These are phyloP conservation scores for Leucophenga montana DNA, from an alignment of 2,888 invertebrate genomes.

Conservation along the genomic window DNA sequence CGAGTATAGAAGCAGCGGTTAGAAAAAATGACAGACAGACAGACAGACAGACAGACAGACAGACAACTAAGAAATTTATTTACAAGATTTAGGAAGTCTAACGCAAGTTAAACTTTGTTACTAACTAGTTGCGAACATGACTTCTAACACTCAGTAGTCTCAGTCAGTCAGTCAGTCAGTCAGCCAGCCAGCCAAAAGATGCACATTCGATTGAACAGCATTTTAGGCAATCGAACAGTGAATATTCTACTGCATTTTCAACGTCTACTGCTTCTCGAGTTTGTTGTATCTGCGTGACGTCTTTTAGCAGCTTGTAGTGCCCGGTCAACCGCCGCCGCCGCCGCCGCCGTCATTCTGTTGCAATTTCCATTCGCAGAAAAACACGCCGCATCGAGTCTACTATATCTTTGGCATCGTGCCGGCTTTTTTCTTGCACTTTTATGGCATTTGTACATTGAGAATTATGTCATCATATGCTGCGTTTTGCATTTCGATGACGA, in stretches of 20 bases:
- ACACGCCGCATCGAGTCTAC: neutral
- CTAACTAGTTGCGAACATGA: slow-evolving; percentile 22
- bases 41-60: neutral
- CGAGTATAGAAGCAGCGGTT: neutral
- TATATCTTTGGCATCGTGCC: slow-evolving; percentile 32
- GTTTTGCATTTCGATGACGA: slow-evolving; percentile 41
- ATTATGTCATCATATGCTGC: slow-evolving; percentile 40
- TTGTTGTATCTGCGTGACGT: neutral
- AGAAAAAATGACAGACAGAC: neutral
- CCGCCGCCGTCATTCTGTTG: slow-evolving; percentile 18
- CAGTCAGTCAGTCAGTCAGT: neutral
- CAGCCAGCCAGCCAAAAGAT: neutral
- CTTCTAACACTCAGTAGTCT: slow-evolving; percentile 20
- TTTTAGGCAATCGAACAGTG: neutral
- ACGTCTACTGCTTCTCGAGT: neutral
- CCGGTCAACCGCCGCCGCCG: neutral
- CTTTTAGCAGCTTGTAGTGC: neutral
- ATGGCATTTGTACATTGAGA: slow-evolving; percentile 46
- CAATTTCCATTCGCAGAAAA: slow-evolving; percentile 27
- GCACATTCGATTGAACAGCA: neutral
- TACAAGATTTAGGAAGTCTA: slow-evolving; percentile 32
- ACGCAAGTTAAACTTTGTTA: neutral
- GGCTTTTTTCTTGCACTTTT: slow-evolving; percentile 49
- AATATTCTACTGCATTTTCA: neutral
- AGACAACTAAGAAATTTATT: slow-evolving; percentile 23